Conservation (phyloP, 2,888 invertebrate species). For the Liopterus haemorrhoidalis region DNA sequence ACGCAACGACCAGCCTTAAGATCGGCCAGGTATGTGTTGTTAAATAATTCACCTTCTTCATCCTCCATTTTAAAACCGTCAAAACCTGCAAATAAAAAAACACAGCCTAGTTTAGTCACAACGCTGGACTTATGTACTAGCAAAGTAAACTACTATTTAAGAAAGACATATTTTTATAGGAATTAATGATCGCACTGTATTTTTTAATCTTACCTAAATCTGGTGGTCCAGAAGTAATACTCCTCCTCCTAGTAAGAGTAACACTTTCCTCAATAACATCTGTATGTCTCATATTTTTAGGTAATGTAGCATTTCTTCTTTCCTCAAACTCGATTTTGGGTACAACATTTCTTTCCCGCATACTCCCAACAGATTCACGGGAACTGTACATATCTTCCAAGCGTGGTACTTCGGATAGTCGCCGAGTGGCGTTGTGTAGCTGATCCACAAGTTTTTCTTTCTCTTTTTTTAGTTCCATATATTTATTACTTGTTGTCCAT, state of each 20-base stretch:
- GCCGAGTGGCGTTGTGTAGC: slow-evolving; percentile 22
- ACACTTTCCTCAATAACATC: slow-evolving; percentile 34
- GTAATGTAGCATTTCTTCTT: slow-evolving; percentile 28
- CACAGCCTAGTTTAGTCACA: neutral
- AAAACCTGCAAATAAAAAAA: neutral
- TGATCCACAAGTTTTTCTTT: slow-evolving; percentile 41
- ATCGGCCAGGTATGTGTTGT: slow-evolving; percentile 69
- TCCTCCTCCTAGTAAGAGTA: slow-evolving; percentile 36
- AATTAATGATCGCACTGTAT: neutral
- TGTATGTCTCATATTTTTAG: slow-evolving; percentile 17
- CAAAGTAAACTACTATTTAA: slow-evolving; percentile 13
- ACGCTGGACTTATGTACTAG: slow-evolving; percentile 4
- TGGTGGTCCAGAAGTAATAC: slow-evolving; percentile 30
- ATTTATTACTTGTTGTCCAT: slow-evolving; percentile 58
- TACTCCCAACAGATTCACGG: slow-evolving; percentile 13
- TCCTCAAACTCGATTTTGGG: slow-evolving; percentile 10
- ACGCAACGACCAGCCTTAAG: slow-evolving; percentile 55
- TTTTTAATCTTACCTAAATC: slow-evolving; percentile 31
- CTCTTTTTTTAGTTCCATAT: slow-evolving; percentile 53
- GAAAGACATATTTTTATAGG: slow-evolving; percentile 15
- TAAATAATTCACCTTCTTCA: slow-evolving; percentile 79
- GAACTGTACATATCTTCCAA: slow-evolving; percentile 3
- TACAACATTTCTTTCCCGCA: slow-evolving; percentile 5
- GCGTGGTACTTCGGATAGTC: neutral
- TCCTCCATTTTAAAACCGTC: slow-evolving; percentile 68